Conservation (phyloP, 1,140 invertebrate species). For the Drosophila fuyamai region DNA sequence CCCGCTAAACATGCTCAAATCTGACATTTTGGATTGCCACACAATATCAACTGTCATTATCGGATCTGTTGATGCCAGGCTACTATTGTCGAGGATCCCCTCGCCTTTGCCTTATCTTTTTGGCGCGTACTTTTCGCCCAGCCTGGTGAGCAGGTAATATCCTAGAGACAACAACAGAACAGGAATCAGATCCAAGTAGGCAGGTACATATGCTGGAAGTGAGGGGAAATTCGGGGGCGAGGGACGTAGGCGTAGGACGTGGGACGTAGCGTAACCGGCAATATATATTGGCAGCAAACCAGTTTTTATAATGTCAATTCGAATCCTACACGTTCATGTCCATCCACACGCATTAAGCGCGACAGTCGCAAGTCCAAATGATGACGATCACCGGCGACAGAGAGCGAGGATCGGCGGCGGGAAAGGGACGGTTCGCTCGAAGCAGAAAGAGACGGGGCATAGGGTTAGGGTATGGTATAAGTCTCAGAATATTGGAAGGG, state of each 20-base stretch:
- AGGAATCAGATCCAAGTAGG: constrained; percentile 63
- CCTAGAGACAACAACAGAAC: constrained; percentile 55
- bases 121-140: constrained; percentile 28
- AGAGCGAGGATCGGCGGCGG: background rate
- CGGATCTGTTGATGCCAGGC: constrained; percentile 29
- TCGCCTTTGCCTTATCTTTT: constrained; percentile 18
- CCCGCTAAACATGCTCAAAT: constrained; percentile 26
- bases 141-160: constrained; percentile 51
- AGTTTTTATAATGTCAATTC: constrained; percentile 82
- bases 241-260: constrained; percentile 31
- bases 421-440: constrained; percentile 9
- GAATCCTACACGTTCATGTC: constrained; percentile 81
- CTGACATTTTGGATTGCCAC: constrained; percentile 35
- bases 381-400: constrained; percentile 51
- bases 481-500: constrained; percentile 10
- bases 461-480: constrained; percentile 5
- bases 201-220: constrained; percentile 57
- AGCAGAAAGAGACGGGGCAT: constrained; percentile 15
- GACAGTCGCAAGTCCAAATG: constrained; percentile 82
- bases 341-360: constrained; percentile 82
- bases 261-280: constrained; percentile 44
- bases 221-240: constrained; percentile 1
- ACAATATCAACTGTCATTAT: constrained; percentile 51
- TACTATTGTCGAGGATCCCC: constrained; percentile 14
- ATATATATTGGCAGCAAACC: constrained; percentile 77